phyloP scores from a whole-genome alignment of 2,797 vertebrate genomes.

The Columba guinea region DNA sequence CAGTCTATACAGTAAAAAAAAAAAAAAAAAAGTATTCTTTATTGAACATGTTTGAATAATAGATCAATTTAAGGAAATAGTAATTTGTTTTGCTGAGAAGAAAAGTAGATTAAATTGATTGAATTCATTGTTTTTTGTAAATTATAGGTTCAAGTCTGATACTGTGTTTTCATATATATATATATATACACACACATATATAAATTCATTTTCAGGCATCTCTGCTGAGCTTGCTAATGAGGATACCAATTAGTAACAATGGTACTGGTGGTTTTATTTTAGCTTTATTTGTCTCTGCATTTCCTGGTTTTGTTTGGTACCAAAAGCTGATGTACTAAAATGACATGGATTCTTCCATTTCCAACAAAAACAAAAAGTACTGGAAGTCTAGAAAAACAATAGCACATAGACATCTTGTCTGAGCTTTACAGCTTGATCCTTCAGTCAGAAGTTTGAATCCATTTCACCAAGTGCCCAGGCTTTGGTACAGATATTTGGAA shows the following conservation, averaged over 20 bases:
- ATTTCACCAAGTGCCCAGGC: not conserved
- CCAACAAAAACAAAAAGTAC: not conserved
- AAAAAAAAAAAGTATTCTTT: not conserved
- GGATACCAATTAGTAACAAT: constrained; percentile 61
- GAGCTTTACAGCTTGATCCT: not conserved
- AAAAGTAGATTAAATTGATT: constrained; percentile 64
- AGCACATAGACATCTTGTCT: not conserved
- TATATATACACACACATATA: not conserved
- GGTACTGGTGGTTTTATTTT: constrained; percentile 27
- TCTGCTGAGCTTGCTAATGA: constrained; percentile 60
- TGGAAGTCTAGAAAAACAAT: not conserved
- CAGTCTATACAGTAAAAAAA: not conserved
- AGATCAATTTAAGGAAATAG: constrained; percentile 48
- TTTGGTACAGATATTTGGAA: not conserved
- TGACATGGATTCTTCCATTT: not conserved
- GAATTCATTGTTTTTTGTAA: constrained; percentile 68
- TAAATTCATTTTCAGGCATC: constrained; percentile 50
- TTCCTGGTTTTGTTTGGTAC: constrained; percentile 12
- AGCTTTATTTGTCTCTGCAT: constrained; percentile 14
- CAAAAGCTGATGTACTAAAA: not conserved
- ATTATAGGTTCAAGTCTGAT: constrained; percentile 35
- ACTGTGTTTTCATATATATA: not conserved
- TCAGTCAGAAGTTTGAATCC: not conserved
- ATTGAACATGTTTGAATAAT: constrained; percentile 48
- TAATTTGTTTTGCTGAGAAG: constrained; percentile 45